Evolutionary conservation across 2,888 invertebrate species (phyloP), one percentile per base, ranked within the genome.

Genomic region (Plebejus anna): DNA sequence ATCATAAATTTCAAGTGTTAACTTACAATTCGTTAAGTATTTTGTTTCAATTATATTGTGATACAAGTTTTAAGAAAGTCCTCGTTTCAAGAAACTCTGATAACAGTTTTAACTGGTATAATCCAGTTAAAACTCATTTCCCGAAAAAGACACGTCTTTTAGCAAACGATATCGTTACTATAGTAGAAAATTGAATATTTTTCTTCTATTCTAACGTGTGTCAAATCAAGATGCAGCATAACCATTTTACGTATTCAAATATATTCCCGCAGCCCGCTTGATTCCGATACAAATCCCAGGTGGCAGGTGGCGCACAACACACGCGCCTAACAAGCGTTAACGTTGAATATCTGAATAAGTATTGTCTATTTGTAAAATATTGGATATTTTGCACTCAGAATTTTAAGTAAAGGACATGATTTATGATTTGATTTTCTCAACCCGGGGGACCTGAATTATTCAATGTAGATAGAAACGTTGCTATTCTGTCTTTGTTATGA

Each of bases 291-390:
- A 76, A 76, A 76, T 70, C 71, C 76, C 61, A 61, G 47, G 16
- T 51, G 76, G 70, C 76, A 70, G 66, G 42, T 66, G 76, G 51
- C 51, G n/a, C 28, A 61, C 66, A 76, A 70, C 75, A 76, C 47
- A 76, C 71, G 71, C 57, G 76, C 36, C 76, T 76, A 76, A 55
- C 76, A 76, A 71, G 70, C 70, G 70, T 76, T 76, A 71, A 71
- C 76, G 57, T 73, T 73, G 73, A 73, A 73, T 73, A 73, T 73
- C 73, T 73, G 73, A 73, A 73, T 73, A 73, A 73, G 73, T 73
- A 73, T 73, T 73, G 55, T 73, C 73, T 73, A 73, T 73, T 73
- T 73, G 73, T 73, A 51, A 73, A 73, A 73, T 73, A 73, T 73
- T 28, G 73, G 73, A 73, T 72, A 73, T 73, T 28, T 47, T 73